Base-by-base conservation (phyloP, 2,888 invertebrate species). In the Cosmopolites sordidus region DNA sequence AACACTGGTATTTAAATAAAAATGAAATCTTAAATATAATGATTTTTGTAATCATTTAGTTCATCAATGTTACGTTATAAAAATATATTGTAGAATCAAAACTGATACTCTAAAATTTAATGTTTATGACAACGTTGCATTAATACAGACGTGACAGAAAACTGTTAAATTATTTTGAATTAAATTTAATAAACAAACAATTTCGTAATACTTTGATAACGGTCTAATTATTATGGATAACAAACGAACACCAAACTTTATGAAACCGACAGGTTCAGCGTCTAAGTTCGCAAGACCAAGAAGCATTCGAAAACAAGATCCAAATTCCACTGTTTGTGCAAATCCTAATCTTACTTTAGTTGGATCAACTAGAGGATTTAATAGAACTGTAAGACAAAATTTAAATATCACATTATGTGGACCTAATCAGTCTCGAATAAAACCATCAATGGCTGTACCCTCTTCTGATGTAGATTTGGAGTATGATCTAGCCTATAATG, bases 401-500 rank as follows among this genome's bases (percentile, higher is more conserved):
- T 27, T 51, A 12, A 33, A 51, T 47, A 2, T 27, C 6, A 51
- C 51, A 16, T 6, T 51, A 1, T 22, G 22, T 16, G 51, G 44
- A 27, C 9, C 43, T 12, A 39, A 8, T 15, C 29, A 39, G 12
- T 33, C 51, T 27, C 17, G 42, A 33, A 43, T 47, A n/a, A 42
- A 47, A 16, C 22, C 47, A 2, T 40, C n/a, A 15, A 15, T 46
- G 16, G 12, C 5, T 12, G 39, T 40, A 11, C n/a, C 51, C 4
- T 3, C 37, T 11, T 2, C 9, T 18, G 43, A 51, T 33, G 11
- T 39, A 9, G 56, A 53, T 6, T 37, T 56, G 37, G 54, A 59
- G 41, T 55, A 54, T 37, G 60, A 60, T 53, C 45, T 60, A n/a
- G 51, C 55, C 0, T 56, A 60, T 40, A 58, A 49, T 41, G 54